Base-by-base conservation (phyloP, 2,797 vertebrate species). In the Pangasius macronema region DNA sequence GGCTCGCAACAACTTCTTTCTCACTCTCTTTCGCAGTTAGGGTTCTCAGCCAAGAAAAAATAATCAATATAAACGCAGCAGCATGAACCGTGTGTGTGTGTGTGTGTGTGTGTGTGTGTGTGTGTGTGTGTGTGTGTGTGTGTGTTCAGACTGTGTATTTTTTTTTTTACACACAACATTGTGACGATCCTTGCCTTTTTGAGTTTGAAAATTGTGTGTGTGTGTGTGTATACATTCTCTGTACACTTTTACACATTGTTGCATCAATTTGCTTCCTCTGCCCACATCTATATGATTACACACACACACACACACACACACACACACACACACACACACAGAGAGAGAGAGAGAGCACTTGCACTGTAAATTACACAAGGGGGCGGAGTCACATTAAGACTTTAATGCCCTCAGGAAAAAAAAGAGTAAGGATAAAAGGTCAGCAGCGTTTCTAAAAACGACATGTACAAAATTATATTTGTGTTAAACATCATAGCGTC, bases 21-120 rank as follows among this genome's bases (percentile, higher is more conserved):
- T 53, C 30, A 10, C 24, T 51, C 42, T 67, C 55, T 51, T 59
- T 73, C 24, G 3, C 76, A 53, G 46, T 86, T 85, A 77, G 76
- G 73, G 3, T 82, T 82, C 67, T 24, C 55, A 49, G 79, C 67
- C 85, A 82, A 82, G 65, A 55, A 79, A 72, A 59, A 85, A 86
- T 42, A 82, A 86, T 82, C 79, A 36, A 86, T 86, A 86, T 59
- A 82, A 86, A 86, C 77, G 27, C 79, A 73, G 53, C 79, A 73
- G 63, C 76, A 86, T 53, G 75, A 51, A 59, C 13, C 20, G 10
- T 84, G 24, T 84, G 63, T 84, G 82, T 84, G 87, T 72, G 73
- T 81, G 73, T 88, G 63, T 84, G 87, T 84, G 18, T 83, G 81
- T 70, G 33, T 76, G 70, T 65, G 51, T 87, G 33, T 77, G 76